Evolutionary conservation across 1,140 invertebrate genomes (phyloP).

Genomic region (Brachionus rotundiformis): DNA sequence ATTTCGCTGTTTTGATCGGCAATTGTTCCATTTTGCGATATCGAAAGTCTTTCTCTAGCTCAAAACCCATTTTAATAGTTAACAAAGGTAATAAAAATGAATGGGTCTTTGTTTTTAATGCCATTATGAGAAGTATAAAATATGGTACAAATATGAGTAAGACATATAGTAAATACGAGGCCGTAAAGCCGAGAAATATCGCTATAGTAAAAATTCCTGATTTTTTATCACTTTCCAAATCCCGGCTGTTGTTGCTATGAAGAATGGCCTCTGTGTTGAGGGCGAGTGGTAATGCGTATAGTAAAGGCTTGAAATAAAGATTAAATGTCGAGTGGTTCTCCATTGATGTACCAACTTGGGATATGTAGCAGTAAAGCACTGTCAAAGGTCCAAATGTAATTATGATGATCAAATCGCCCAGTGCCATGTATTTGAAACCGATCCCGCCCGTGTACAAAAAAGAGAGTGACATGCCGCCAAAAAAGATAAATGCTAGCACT

Average conservation of each 20-base stretch:
- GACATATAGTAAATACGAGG: slow-evolving; percentile 85
- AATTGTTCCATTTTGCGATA: slow-evolving; percentile 76
- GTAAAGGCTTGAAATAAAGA: slow-evolving; percentile 68
- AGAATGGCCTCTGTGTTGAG: slow-evolving; percentile 91
- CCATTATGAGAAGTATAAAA: slow-evolving; percentile 79
- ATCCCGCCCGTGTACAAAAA: slow-evolving; percentile 83
- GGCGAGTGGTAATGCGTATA: slow-evolving; percentile 87
- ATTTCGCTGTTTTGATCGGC: slow-evolving; percentile 80
- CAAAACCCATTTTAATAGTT: slow-evolving; percentile 81
- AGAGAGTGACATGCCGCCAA: slow-evolving; percentile 80
- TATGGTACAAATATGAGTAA: slow-evolving; percentile 87
- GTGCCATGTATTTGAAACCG: slow-evolving; percentile 83
- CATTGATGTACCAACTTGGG: slow-evolving; percentile 78
- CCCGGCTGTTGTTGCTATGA: slow-evolving; percentile 89
- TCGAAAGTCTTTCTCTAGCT: slow-evolving; percentile 84
- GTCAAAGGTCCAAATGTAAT: slow-evolving; percentile 90
- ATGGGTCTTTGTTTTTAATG: slow-evolving; percentile 76
- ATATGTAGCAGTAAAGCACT: slow-evolving; percentile 88
- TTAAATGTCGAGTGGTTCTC: slow-evolving; percentile 39
- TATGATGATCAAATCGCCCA: slow-evolving; percentile 84
- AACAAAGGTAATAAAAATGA: slow-evolving; percentile 79
- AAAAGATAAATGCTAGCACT: slow-evolving; percentile 87
- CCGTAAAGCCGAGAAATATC: slow-evolving; percentile 84
- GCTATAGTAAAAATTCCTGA: slow-evolving; percentile 88
- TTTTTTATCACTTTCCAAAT: slow-evolving; percentile 78